These are phyloP conservation scores for Epizoanthus illoricatus DNA, from an alignment of 92 coral and sea anemone species.

Conservation along the genomic window DNA sequence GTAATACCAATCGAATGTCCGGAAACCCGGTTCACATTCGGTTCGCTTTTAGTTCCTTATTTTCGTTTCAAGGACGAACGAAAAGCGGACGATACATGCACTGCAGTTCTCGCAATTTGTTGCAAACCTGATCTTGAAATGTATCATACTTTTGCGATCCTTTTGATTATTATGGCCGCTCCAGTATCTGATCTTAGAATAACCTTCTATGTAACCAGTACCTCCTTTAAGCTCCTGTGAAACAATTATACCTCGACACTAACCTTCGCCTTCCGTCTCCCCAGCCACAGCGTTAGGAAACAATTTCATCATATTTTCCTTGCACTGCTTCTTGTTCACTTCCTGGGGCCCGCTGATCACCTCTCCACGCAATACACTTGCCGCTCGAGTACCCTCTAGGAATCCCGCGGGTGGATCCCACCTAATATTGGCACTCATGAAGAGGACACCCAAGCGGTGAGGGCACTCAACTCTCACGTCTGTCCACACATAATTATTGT, in stretches of 20 bases:
- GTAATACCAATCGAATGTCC: too few species aligned
- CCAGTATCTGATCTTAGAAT: too few species aligned
- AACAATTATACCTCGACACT: background rate
- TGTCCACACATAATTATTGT: background rate
- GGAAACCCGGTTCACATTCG: too few species aligned
- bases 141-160: too few species aligned
- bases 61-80: too few species aligned
- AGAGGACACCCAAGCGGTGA: background rate
- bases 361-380: background rate
- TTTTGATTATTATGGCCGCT: too few species aligned
- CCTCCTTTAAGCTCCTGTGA: too few species aligned
- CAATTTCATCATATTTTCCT: background rate
- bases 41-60: too few species aligned
- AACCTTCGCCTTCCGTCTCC: constrained; percentile 16
- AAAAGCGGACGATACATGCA: too few species aligned
- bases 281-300: constrained; percentile 16
- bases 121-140: too few species aligned
- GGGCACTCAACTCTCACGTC: background rate
- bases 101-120: too few species aligned
- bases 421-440: background rate
- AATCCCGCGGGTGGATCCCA: constrained; percentile 6
- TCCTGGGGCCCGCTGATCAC: background rate
- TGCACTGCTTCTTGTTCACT: background rate
- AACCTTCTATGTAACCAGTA: too few species aligned
- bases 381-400: background rate